Evolutionary conservation across 2,113 vertebrate species (phyloP).

Genomic region (Ranitomeya imitator): DNA sequence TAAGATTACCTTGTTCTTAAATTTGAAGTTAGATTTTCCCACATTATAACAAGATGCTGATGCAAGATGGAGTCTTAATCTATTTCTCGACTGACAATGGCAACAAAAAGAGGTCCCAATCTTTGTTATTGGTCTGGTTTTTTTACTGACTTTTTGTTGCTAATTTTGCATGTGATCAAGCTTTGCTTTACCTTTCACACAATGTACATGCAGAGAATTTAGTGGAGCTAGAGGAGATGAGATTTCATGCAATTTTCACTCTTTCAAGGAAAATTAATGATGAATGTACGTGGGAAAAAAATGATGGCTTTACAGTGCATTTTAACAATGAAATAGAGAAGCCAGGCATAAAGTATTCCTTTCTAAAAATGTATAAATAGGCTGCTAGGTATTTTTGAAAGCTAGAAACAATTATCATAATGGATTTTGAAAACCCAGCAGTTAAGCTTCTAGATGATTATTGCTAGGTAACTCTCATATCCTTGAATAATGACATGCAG

Average conservation of each 20-base stretch:
- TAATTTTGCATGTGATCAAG: conserved; percentile 49
- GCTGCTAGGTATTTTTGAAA: conserved; percentile 46
- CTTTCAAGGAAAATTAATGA: background rate
- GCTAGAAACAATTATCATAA: conserved; percentile 25
- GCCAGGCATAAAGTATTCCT: background rate
- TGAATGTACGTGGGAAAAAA: background rate
- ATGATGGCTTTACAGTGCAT: background rate
- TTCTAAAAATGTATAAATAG: conserved; percentile 46
- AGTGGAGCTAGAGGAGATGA: conserved; percentile 55
- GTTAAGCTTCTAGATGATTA: background rate
- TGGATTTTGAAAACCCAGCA: background rate
- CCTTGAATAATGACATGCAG: background rate
- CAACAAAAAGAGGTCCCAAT: conserved; percentile 47
- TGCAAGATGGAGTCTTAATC: conserved; percentile 58
- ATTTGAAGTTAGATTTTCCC: conserved; percentile 68
- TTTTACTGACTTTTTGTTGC: conserved; percentile 63
- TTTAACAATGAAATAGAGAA: background rate
- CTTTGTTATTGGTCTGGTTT: conserved; percentile 52
- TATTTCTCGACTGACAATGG: conserved; percentile 40
- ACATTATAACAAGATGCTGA: conserved; percentile 62
- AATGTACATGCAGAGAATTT: conserved; percentile 70
- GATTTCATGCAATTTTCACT: conserved; percentile 29
- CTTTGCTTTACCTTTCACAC: conserved; percentile 58
- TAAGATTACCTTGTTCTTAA: conserved; percentile 72
- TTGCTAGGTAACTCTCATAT: background rate